A percentile compares a stretch with the other conserved stretches of the same genome.
Conservation (phyloP, 1,140 invertebrate genomes). For the Eupristina koningsbergeri region DNA sequence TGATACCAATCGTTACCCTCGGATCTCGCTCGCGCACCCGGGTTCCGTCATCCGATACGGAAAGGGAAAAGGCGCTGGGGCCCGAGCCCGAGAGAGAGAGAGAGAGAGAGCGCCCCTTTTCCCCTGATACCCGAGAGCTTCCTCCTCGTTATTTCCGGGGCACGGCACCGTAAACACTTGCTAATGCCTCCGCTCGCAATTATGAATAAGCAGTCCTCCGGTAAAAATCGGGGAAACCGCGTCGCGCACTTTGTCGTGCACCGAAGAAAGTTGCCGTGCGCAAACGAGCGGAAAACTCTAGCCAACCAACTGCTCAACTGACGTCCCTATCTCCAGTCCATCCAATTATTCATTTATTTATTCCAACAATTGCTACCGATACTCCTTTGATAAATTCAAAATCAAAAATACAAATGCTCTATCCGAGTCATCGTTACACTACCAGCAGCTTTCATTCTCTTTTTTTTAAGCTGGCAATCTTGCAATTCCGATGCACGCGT, state of each 20-base stretch:
- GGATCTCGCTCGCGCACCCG: background rate
- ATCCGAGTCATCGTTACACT: too few species aligned
- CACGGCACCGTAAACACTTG: slow-evolving; percentile 16
- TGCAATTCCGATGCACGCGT: too few species aligned
- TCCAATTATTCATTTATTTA: too few species aligned
- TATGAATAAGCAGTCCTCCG: slow-evolving; percentile 27
- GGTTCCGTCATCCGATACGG: slow-evolving; percentile 48
- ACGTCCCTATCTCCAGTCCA: too few species aligned
- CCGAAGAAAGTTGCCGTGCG: background rate
- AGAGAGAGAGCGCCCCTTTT: too few species aligned
- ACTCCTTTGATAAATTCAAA: too few species aligned
- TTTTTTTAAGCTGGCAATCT: too few species aligned
- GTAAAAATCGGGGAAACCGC: background rate
- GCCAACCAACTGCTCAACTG: too few species aligned
- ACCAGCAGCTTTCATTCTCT: too few species aligned
- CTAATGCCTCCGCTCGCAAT: background rate
- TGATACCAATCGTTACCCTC: slow-evolving; percentile 49
- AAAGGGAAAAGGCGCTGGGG: slow-evolving; percentile 39
- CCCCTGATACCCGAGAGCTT: too few species aligned
- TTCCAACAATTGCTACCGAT: too few species aligned
- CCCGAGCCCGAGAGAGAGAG: slow-evolving; percentile 14
- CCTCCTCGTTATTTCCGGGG: slow-evolving; percentile 35
- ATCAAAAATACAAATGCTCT: too few species aligned
- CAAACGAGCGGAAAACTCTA: background rate
- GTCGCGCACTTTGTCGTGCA: background rate